Evolutionary conservation across 2,888 invertebrate genomes (phyloP), one percentile per base, ranked within the genome.

Genomic region (Netelia virgata): DNA sequence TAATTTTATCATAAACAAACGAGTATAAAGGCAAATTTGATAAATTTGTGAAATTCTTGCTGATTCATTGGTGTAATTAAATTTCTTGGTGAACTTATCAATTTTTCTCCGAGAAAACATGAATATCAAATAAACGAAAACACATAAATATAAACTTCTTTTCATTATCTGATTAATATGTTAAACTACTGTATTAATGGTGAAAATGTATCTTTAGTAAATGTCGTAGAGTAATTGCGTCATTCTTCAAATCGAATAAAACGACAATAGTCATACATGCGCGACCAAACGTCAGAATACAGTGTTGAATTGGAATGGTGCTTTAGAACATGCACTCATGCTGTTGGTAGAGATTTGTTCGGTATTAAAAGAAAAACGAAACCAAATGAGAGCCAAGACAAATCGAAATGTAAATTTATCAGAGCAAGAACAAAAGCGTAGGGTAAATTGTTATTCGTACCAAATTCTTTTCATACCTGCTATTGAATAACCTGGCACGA

Each of bases 241-340:
- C 10, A 59, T 10, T 23, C 11, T 16, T 69, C 61, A 16, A 70
- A 50, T 36, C 41, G 59, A 63, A 18, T 16, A 18, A 43, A 69
- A 20, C 36, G 69, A 36, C 50, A 78, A 63, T 53, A 36, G 3
- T 47, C 11, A 41, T 9, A n/a, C 78, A 55, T 70, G 70, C 70
- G 28, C 11, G 18, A 41, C 63, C n/a, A 61, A 36, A 53, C 10
- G 9, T 59, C 11, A 1, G 20, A 16, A 55, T 14, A 55, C 16
- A 59, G 20, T 20, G 16, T 59, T 10, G 18, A 8, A 59, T 10
- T 0, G 10, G 59, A 18, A 20, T 10, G 10, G 59, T 18, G 18
- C 55, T 16, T 14, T n/a, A 55, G n/a, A 2, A 55, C 59, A 20
- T 47, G 47, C 47, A 20, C 59, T 20, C 20, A 20, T 59, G 59